These are phyloP conservation scores for Drosophila stalkeri DNA, from an alignment of 2,888 invertebrate species.

Conservation along the genomic window DNA sequence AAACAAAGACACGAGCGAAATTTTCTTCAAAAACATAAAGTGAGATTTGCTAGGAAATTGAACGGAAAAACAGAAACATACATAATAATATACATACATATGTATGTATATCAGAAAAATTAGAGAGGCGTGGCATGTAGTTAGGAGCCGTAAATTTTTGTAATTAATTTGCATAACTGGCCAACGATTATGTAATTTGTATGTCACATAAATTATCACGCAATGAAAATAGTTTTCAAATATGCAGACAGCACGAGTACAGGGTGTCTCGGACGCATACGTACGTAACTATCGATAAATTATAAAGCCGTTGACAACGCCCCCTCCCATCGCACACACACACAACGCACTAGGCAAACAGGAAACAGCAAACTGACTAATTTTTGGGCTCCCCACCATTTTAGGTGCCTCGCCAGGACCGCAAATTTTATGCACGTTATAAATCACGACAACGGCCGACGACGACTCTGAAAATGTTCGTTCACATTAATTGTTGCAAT, in stretches of 20 bases:
- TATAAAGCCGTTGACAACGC: constrained; percentile 53
- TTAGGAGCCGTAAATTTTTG: constrained; percentile 30
- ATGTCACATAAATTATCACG: constrained; percentile 75
- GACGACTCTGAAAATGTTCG: constrained; percentile 76
- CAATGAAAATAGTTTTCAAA: constrained; percentile 76
- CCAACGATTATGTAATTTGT: constrained; percentile 74
- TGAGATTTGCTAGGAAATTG: constrained; percentile 55
- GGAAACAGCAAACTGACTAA: constrained; percentile 61
- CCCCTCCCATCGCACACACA: not conserved
- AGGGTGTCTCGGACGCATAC: constrained; percentile 45
- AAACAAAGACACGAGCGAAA: constrained; percentile 10
- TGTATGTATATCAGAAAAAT: not conserved
- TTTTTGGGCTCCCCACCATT: constrained; percentile 47
- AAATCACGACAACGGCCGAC: constrained; percentile 68
- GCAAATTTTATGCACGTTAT: constrained; percentile 80
- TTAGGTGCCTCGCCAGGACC: constrained; percentile 65
- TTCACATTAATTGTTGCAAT: constrained; percentile 81
- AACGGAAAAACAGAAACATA: constrained; percentile 13
- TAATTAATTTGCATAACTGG: constrained; percentile 76
- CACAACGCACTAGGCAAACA: constrained; percentile 9
- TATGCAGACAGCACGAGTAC: constrained; percentile 61
- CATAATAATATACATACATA: not conserved
- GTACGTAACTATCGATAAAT: constrained; percentile 69
- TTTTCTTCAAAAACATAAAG: constrained; percentile 39
- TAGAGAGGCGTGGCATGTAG: not conserved